Conservation (phyloP, 2,113 vertebrate species). For the Xyliphius kryptos region DNA sequence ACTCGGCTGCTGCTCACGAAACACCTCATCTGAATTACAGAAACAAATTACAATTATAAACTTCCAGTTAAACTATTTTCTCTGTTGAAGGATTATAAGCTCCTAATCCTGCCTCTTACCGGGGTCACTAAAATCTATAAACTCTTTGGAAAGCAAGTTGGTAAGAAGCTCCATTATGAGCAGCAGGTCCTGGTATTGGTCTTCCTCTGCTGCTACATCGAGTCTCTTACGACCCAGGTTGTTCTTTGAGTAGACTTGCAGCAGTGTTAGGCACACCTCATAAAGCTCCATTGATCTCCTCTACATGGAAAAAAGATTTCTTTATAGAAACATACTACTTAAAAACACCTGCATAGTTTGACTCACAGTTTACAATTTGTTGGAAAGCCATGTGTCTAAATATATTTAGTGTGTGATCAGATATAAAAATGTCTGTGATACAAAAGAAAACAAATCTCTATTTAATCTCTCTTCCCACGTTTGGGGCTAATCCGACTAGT, state of each 20-base stretch:
- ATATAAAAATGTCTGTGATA: too few relatives aligned
- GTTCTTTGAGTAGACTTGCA: conserved; percentile 97
- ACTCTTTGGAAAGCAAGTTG: conserved; percentile 96
- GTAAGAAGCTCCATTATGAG: conserved; percentile 99
- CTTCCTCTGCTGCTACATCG: conserved; percentile 89
- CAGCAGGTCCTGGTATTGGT: conserved; percentile 96
- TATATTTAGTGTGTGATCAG: too few relatives aligned
- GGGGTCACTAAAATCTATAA: conserved; percentile 98
- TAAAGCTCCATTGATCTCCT: conserved; percentile 97
- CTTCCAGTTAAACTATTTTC: too few relatives aligned
- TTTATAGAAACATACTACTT: too few relatives aligned
- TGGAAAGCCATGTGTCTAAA: too few relatives aligned
- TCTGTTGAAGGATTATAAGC: background rate
- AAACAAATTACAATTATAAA: too few relatives aligned
- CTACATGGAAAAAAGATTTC: conserved; percentile 68
- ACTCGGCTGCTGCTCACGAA: conserved; percentile 87
- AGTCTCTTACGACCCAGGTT: conserved; percentile 83
- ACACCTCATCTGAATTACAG: conserved; percentile 80
- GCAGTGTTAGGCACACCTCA: conserved; percentile 90
- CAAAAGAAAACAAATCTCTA: too few relatives aligned
- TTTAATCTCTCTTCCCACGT: too few relatives aligned
- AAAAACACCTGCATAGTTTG: too few relatives aligned
- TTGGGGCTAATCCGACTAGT: too few relatives aligned
- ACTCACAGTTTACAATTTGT: too few relatives aligned
- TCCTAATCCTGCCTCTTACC: too few relatives aligned